Conservation (phyloP, 2,888 invertebrate species). For the Dasysyrphus albostriatus region DNA sequence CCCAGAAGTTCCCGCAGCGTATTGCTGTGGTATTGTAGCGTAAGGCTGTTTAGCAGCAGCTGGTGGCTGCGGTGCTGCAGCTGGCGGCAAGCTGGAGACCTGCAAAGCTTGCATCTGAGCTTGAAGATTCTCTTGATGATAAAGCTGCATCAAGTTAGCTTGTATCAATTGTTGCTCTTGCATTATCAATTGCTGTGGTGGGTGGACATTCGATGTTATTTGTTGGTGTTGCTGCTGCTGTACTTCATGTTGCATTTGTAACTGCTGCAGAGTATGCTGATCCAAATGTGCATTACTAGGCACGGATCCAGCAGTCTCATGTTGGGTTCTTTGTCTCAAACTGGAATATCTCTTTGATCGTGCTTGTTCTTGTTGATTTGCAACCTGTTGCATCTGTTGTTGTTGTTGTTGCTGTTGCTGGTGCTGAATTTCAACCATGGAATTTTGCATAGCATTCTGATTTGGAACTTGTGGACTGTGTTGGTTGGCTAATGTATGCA, state of each 20-base stretch:
- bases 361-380: conserved; percentile 82
- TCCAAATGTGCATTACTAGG: conserved; percentile 77
- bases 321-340: conserved; percentile 83
- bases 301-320: conserved; percentile 77
- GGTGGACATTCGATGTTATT: conserved; percentile 66
- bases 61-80: conserved; percentile 76
- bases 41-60: conserved; percentile 77
- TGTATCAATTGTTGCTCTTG: conserved; percentile 80
- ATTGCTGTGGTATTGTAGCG: conserved; percentile 77
- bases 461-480: conserved; percentile 77
- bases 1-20: conserved; percentile 58
- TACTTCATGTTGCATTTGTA: conserved; percentile 78
- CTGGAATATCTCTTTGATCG: conserved; percentile 89
- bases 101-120: conserved; percentile 80
- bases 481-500: conserved; percentile 82
- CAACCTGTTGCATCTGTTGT: conserved; percentile 75
- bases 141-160: conserved; percentile 79
- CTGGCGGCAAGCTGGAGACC: conserved; percentile 77
- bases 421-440: conserved; percentile 70
- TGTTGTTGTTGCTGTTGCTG: conserved; percentile 71
- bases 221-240: conserved; percentile 77
- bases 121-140: conserved; percentile 81
- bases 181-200: conserved; percentile 79
- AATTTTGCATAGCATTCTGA: conserved; percentile 77
- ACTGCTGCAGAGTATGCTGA: conserved; percentile 78